These are phyloP conservation scores for Macrosiphum euphorbiae DNA, from an alignment of 2,888 invertebrate genomes.

Conservation along the genomic window DNA sequence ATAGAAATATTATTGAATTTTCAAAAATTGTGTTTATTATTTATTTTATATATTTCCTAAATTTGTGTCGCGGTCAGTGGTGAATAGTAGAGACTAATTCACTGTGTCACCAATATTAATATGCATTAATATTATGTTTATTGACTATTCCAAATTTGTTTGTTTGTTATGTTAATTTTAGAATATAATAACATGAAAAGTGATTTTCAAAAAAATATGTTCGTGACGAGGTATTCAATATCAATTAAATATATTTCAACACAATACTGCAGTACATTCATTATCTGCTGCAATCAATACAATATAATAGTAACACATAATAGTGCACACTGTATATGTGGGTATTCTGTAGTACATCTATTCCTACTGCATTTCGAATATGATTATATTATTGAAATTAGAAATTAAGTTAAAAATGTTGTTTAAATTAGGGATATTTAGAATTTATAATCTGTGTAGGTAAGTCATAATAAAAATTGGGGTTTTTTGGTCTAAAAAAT, in stretches of 20 bases:
- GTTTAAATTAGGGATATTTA: background rate
- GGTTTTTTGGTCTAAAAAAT: no score
- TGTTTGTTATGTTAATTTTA: conserved; percentile 6
- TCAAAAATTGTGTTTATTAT: background rate
- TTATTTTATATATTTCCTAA: background rate
- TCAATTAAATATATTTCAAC: background rate
- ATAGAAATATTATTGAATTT: background rate
- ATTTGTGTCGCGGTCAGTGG: background rate
- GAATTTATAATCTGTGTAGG: background rate
- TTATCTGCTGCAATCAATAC: background rate
- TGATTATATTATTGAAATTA: background rate
- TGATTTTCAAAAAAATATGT: background rate
- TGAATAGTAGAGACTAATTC: no score
- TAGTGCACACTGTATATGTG: no score
- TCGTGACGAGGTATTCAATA: background rate
- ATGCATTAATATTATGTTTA: background rate
- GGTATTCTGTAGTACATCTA: background rate
- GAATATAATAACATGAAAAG: background rate
- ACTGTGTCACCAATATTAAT: background rate
- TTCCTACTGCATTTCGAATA: background rate
- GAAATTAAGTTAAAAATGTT: background rate
- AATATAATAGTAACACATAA: no score
- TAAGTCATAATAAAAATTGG: no score
- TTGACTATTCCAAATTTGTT: background rate
- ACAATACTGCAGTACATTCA: background rate